phyloP scores from a whole-genome alignment of 2,888 invertebrate species.

The Tubulanus polymorphus region DNA sequence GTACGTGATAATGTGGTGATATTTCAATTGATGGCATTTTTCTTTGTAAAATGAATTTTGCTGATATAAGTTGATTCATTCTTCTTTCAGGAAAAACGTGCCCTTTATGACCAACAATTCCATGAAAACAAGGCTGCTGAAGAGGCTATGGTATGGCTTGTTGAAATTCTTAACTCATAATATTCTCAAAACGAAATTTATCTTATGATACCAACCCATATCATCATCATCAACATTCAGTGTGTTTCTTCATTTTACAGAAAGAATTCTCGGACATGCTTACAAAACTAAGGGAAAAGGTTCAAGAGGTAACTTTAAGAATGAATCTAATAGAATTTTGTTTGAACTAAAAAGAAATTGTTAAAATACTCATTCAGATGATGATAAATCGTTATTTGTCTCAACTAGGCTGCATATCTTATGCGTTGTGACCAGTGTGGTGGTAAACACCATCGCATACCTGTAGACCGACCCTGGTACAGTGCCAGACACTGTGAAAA shows the following conservation, averaged over 20 bases:
- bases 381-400: constrained; percentile 2
- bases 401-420: constrained; percentile 72
- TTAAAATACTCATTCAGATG: no score
- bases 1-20: constrained; percentile 26
- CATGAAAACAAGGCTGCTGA: constrained; percentile 40
- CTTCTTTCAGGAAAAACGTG: constrained; percentile 39
- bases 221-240: no score
- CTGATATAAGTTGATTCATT: neutral
- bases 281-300: constrained; percentile 85
- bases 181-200: neutral
- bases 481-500: constrained; percentile 86
- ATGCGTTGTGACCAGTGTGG: constrained; percentile 94
- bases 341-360: no score
- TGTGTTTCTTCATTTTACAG: constrained; percentile 30
- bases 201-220: neutral
- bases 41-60: neutral
- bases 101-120: constrained; percentile 39
- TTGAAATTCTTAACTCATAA: neutral
- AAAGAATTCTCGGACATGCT: constrained; percentile 77
- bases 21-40: no score
- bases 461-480: constrained; percentile 81
- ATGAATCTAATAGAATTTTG: neutral
- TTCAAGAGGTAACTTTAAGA: constrained; percentile 64
- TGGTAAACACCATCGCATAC: constrained; percentile 79
- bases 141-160: constrained; percentile 40